phyloP scores from a whole-genome alignment of 2,113 vertebrate species.

The Jaculus jaculus region DNA sequence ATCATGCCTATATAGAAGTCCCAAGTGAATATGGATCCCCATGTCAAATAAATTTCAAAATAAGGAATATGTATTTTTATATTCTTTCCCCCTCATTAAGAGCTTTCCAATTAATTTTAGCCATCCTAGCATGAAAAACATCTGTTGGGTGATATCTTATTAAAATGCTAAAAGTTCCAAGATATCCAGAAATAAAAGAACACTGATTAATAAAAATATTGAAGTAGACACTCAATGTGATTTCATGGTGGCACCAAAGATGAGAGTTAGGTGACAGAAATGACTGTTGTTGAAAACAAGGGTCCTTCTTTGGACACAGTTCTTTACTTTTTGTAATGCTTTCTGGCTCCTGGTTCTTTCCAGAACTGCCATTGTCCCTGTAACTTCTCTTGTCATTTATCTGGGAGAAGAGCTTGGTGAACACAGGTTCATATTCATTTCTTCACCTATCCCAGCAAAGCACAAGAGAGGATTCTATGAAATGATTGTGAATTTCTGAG shows the following conservation, averaged over 20 bases:
- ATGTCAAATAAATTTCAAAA: no score
- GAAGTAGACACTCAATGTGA: not conserved
- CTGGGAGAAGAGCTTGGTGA: not conserved
- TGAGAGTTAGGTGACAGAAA: not conserved
- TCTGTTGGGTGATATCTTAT: not conserved
- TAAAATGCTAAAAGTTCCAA: not conserved
- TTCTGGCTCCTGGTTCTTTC: not conserved
- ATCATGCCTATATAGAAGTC: not conserved
- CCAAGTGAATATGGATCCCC: not conserved
- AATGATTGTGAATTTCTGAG: not conserved
- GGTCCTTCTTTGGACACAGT: not conserved
- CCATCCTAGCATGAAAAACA: not conserved
- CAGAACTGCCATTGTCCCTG: not conserved
- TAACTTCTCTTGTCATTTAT: constrained; percentile 4
- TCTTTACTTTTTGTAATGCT: not conserved
- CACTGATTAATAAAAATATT: not conserved
- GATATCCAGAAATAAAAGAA: not conserved
- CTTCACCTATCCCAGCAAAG: not conserved
- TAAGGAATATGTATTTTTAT: not conserved
- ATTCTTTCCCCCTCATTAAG: not conserved
- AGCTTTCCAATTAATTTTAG: not conserved
- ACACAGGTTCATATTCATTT: not conserved
- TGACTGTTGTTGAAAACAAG: not conserved
- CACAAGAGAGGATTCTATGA: not conserved
- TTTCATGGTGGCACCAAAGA: not conserved